Evolutionary conservation across 2,113 vertebrate species (phyloP).

Genomic region (Bubo blakistoni): DNA sequence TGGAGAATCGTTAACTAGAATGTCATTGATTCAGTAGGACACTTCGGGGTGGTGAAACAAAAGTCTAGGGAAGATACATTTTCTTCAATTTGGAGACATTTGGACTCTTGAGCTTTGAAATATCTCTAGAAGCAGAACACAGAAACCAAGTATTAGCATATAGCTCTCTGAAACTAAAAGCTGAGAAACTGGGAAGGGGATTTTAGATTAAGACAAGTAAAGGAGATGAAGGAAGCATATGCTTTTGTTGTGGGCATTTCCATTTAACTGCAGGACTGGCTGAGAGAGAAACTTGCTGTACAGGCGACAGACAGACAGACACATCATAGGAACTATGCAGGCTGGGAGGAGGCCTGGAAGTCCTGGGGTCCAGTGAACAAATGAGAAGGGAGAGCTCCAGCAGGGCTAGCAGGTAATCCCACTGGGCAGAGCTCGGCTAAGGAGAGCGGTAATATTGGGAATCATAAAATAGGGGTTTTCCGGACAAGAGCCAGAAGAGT

Average conservation of each 20-base stretch:
- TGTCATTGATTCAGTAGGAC: not conserved
- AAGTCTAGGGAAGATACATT: not conserved
- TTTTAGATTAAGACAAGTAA: not conserved
- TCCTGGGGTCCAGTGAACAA: not conserved
- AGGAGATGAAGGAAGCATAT: not conserved
- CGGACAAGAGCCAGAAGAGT: not conserved
- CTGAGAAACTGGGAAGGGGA: not conserved
- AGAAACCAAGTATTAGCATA: not conserved
- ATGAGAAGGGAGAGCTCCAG: not conserved
- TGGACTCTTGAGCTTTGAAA: not conserved
- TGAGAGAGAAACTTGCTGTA: not conserved
- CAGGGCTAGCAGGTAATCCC: not conserved
- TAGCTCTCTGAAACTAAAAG: not conserved
- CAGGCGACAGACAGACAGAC: not conserved
- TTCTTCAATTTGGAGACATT: not conserved
- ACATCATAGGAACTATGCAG: not conserved
- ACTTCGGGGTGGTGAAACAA: not conserved
- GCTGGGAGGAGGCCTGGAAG: not conserved
- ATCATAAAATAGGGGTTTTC: not conserved
- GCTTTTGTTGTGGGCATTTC: not conserved
- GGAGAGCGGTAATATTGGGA: not conserved
- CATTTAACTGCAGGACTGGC: not conserved
- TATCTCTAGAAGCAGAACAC: not conserved
- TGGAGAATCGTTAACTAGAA: not conserved
- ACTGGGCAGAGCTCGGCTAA: not conserved